A percentile compares a stretch with the other conserved stretches of the same genome.
Conservation (phyloP, 2,113 vertebrate species). For the Colinus virginianus region DNA sequence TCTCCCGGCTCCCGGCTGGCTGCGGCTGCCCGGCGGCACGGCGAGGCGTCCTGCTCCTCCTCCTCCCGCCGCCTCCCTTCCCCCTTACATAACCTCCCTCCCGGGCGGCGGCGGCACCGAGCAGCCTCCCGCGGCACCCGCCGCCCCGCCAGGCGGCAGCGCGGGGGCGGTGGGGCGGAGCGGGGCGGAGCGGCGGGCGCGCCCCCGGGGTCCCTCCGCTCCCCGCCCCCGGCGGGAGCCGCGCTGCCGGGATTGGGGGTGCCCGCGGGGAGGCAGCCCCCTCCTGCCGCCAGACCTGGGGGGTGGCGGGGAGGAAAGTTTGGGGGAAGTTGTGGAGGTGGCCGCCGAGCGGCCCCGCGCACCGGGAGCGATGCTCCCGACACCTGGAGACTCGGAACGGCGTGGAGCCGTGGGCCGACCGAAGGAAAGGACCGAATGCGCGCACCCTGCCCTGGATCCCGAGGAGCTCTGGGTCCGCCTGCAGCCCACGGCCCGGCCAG, state of each 20-base stretch:
- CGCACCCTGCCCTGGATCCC: too few relatives aligned
- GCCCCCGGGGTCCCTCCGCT: background rate
- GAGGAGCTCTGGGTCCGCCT: fast-evolving
- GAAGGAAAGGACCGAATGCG: background rate
- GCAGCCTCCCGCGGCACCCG: background rate
- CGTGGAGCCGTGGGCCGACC: too few relatives aligned
- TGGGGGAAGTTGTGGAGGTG: constrained; percentile 24
- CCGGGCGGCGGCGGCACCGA: constrained; percentile 16
- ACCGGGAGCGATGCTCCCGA: background rate
- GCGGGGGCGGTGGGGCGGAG: too few relatives aligned
- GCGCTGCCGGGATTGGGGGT: constrained; percentile 60
- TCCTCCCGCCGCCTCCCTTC: background rate
- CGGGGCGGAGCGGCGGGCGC: too few relatives aligned
- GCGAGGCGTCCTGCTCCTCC: background rate
- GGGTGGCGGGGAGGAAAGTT: background rate
- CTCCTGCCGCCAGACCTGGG: too few relatives aligned
- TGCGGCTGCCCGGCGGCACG: background rate
- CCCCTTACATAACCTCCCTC: constrained; percentile 36
- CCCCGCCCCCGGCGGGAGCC: constrained; percentile 28
- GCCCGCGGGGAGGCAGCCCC: background rate
- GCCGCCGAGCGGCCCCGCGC: background rate
- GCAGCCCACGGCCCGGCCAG: background rate
- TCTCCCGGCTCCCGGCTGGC: constrained; percentile 54
- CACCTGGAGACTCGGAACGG: background rate
- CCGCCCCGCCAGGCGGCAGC: too few relatives aligned